Percentiles rank a stretch among this genome's conserved stretches.
These are phyloP conservation scores for Diploscapter pachys DNA, from an alignment of 1,140 invertebrate species.

Conservation along the genomic window DNA sequence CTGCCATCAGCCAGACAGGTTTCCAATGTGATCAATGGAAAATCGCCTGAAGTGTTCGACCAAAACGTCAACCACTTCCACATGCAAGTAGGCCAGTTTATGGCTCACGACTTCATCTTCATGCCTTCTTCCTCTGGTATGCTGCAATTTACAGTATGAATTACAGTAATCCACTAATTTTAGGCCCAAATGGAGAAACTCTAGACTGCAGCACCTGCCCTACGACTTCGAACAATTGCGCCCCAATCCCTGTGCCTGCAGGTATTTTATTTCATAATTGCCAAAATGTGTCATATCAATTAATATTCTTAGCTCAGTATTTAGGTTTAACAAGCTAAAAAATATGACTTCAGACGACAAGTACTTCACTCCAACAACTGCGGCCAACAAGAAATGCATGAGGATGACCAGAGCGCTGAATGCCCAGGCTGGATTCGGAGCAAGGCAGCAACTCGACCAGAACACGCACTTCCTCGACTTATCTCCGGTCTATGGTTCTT, in stretches of 20 bases:
- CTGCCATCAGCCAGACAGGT: neutral
- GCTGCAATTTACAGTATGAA: neutral
- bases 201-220: neutral
- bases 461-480: constrained; percentile 9
- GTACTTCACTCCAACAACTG: constrained; percentile 4
- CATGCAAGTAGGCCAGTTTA: neutral
- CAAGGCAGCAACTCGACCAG: neutral
- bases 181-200: neutral
- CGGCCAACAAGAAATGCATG: constrained; percentile 5
- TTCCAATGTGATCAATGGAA: constrained; percentile 2
- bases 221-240: neutral
- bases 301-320: too few relatives aligned
- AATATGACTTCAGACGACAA: neutral
- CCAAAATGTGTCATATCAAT: too few relatives aligned
- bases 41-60: neutral
- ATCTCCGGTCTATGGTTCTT: constrained; percentile 7
- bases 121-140: constrained; percentile 5
- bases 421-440: neutral
- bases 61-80: neutral
- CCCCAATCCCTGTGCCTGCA: neutral
- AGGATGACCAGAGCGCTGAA: constrained; percentile 3
- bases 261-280: too few relatives aligned
- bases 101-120: constrained; percentile 6
- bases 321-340: too few relatives aligned
- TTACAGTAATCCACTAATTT: neutral